A percentile compares a stretch with the other conserved stretches of the same genome.
phyloP scores from a whole-genome alignment of 2,797 vertebrate genomes.

The Aythya fuligula region DNA sequence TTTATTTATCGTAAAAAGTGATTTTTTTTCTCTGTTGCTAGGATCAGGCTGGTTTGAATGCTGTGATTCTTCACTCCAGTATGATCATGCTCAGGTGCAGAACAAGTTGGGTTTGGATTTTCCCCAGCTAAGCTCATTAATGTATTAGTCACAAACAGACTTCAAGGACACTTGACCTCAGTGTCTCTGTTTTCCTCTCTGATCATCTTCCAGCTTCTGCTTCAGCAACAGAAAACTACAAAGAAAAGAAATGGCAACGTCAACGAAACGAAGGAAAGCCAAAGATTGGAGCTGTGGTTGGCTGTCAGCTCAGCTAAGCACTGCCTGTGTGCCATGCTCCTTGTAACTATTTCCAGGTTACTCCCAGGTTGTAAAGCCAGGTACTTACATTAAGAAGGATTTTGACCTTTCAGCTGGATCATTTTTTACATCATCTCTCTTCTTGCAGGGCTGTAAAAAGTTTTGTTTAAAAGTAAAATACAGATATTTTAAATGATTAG shows the following conservation, averaged over 20 bases:
- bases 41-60: background rate
- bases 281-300: constrained; percentile 24
- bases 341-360: background rate
- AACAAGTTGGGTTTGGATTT: constrained; percentile 56
- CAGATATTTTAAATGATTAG: background rate
- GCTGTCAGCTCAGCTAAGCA: background rate
- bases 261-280: constrained; percentile 43
- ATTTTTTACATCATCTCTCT: background rate
- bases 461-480: background rate
- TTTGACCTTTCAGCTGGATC: background rate
- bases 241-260: constrained; percentile 59
- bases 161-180: constrained; percentile 71
- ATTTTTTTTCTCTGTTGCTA: background rate
- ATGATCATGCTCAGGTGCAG: constrained; percentile 53
- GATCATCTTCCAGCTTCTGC: constrained; percentile 72
- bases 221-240: constrained; percentile 63
- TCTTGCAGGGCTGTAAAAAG: background rate
- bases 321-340: constrained; percentile 2
- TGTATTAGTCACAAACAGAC: constrained; percentile 67
- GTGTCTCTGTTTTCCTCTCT: constrained; percentile 56
- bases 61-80: background rate
- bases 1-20: background rate
- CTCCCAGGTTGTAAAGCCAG: background rate
- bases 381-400: background rate
- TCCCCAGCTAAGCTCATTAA: constrained; percentile 62